phyloP scores from a whole-genome alignment of 2,888 invertebrate species.

The Fragum fragum region DNA sequence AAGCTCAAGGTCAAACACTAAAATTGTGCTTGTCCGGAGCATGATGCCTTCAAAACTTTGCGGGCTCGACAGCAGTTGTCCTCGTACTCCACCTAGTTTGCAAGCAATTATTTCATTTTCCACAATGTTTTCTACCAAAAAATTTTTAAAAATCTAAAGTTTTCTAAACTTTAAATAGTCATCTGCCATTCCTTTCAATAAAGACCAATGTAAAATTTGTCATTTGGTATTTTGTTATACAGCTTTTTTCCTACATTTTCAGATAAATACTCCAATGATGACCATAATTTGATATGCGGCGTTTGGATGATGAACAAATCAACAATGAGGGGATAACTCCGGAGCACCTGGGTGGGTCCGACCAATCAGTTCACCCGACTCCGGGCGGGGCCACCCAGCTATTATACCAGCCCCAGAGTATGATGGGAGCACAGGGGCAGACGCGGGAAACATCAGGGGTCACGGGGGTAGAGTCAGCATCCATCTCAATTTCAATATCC shows the following conservation, averaged over 20 bases:
- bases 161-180: too few relatives aligned
- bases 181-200: too few relatives aligned
- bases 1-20: too few relatives aligned
- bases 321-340: constrained; percentile 59
- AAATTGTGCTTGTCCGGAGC: too few relatives aligned
- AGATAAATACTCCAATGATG: background rate
- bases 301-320: constrained; percentile 55
- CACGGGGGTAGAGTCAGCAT: constrained; percentile 48
- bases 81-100: too few relatives aligned
- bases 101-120: too few relatives aligned
- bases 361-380: constrained; percentile 41
- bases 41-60: too few relatives aligned
- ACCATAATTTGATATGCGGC: constrained; percentile 45
- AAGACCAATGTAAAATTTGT: too few relatives aligned
- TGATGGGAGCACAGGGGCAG: constrained; percentile 53
- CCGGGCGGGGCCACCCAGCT: constrained; percentile 53
- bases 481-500: constrained; percentile 58
- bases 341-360: constrained; percentile 58
- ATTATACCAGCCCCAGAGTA: constrained; percentile 48
- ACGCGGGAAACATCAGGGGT: constrained; percentile 32
- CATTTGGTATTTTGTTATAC: too few relatives aligned
- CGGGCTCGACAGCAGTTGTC: too few relatives aligned
- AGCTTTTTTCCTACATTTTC: background rate
- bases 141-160: too few relatives aligned
- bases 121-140: too few relatives aligned